Evolutionary conservation across 2,888 invertebrate genomes (phyloP).

Genomic region (Standfussiana lucernea): DNA sequence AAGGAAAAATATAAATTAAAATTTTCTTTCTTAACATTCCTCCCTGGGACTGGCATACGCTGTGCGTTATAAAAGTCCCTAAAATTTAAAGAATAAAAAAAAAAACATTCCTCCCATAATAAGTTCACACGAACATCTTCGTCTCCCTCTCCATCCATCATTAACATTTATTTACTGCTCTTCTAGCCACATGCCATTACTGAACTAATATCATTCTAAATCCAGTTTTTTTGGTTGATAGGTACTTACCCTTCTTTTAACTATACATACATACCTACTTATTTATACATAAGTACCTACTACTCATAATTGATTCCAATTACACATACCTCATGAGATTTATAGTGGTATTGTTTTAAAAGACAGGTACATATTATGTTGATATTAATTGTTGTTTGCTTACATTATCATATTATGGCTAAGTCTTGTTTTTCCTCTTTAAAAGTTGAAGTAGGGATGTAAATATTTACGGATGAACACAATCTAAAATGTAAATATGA

Average conservation of each 20-base stretch:
- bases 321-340: conserved; percentile 20
- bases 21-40: background rate
- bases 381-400: conserved; percentile 4
- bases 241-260: background rate
- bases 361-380: background rate
- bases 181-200: background rate
- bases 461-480: background rate
- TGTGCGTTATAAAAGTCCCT: no score
- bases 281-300: background rate
- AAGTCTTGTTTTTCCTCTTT: background rate
- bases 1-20: background rate
- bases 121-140: background rate
- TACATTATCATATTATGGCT: background rate
- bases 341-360: conserved; percentile 27
- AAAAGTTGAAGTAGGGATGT: background rate
- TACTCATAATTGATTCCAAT: background rate
- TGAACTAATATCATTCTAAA: background rate
- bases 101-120: background rate
- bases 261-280: background rate
- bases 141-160: background rate
- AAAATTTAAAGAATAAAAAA: no score
- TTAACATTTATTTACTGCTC: background rate
- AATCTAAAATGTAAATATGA: background rate
- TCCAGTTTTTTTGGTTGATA: background rate
- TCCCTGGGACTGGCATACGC: no score